Percentiles rank a stretch among this genome's conserved stretches.
Evolutionary conservation across 2,113 vertebrate genomes (phyloP).

Genomic region (Brachypodius melanocephalos): DNA sequence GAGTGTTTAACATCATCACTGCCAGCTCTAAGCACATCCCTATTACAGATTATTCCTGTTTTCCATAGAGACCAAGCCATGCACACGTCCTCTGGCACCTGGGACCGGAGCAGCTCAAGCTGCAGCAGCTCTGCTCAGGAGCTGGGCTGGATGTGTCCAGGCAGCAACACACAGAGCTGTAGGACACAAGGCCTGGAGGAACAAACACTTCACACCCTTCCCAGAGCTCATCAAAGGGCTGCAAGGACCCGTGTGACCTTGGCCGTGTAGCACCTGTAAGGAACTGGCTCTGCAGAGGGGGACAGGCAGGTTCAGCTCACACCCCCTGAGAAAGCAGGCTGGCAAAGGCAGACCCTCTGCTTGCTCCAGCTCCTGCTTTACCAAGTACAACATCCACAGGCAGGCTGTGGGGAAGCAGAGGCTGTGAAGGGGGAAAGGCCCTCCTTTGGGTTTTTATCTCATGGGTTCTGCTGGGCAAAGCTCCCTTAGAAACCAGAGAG

Average conservation of each 20-base stretch:
- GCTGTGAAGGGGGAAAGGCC: neutral
- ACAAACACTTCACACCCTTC: neutral
- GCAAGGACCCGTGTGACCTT: neutral
- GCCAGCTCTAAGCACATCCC: neutral
- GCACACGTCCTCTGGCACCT: neutral
- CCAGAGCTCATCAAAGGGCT: neutral
- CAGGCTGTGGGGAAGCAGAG: neutral
- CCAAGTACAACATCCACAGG: neutral
- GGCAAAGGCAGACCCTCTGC: neutral
- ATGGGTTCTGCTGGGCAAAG: neutral
- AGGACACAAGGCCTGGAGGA: neutral
- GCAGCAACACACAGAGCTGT: neutral
- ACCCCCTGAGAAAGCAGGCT: neutral
- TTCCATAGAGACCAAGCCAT: neutral
- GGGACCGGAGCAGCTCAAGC: neutral
- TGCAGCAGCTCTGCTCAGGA: rapidly evolving
- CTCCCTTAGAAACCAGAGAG: neutral
- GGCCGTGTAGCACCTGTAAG: neutral
- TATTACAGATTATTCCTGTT: neutral
- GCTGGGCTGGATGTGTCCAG: neutral
- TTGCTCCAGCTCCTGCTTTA: neutral
- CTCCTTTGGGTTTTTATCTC: neutral
- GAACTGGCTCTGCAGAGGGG: neutral
- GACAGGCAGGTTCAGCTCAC: neutral
- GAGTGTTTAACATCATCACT: neutral